Evolutionary conservation across 2,888 invertebrate species (phyloP).

Genomic region (Drosophila gaucha): DNA sequence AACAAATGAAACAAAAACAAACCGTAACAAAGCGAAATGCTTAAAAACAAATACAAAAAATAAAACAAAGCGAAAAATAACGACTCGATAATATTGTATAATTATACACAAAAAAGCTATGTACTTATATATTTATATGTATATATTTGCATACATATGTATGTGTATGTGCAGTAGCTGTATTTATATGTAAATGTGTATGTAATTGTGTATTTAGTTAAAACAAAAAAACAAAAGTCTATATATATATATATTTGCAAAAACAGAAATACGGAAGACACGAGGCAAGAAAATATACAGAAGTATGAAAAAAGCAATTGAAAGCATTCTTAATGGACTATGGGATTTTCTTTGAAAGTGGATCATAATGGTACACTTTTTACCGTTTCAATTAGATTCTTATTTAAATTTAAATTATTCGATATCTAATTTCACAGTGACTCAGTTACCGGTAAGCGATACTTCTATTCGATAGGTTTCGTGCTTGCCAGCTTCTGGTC

Average conservation of each 20-base stretch:
- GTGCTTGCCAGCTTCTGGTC: not conserved
- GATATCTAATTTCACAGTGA: not conserved
- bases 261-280: slow-evolving; percentile 38
- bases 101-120: slow-evolving; percentile 64
- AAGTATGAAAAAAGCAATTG: slow-evolving; percentile 34
- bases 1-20: slow-evolving; percentile 53
- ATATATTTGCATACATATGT: slow-evolving; percentile 62
- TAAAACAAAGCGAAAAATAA: too few species aligned
- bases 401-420: not conserved
- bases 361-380: not conserved
- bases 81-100: slow-evolving; percentile 75
- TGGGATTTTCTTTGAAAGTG: not conserved
- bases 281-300: slow-evolving; percentile 51
- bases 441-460: not conserved
- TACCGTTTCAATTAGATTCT: not conserved
- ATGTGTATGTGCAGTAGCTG: slow-evolving; percentile 72
- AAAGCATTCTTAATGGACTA: not conserved
- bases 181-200: slow-evolving; percentile 80
- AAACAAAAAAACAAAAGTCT: slow-evolving; percentile 37
- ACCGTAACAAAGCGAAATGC: slow-evolving; percentile 49
- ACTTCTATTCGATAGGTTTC: slow-evolving; percentile 5
- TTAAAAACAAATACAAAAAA: slow-evolving; percentile 50
- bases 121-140: slow-evolving; percentile 59
- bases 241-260: slow-evolving; percentile 71
- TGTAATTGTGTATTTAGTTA: slow-evolving; percentile 78